Evolutionary conservation across 2,113 vertebrate species (phyloP).

Genomic region (Eira barbara): DNA sequence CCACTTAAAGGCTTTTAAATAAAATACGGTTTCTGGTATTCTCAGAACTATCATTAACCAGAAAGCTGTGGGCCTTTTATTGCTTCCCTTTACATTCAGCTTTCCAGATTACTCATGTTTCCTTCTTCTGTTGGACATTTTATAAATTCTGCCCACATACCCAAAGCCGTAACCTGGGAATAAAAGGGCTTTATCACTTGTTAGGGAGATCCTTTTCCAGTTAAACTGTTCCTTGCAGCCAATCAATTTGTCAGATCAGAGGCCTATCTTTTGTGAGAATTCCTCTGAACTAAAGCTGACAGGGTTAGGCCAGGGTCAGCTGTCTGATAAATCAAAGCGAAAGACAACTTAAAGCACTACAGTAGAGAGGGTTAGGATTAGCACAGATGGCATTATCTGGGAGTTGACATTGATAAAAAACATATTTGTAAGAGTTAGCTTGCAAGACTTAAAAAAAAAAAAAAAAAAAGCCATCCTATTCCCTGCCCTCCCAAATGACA

Average conservation of each 20-base stretch:
- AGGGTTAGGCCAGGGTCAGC: slow-evolving; percentile 72
- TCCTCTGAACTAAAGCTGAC: slow-evolving; percentile 77
- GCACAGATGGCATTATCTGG: slow-evolving; percentile 55
- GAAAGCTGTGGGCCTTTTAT: background rate
- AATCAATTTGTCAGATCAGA: slow-evolving; percentile 79
- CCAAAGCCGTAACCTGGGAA: background rate
- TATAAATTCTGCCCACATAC: background rate
- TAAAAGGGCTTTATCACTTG: slow-evolving; percentile 68
- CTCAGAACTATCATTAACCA: background rate
- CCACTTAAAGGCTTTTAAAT: slow-evolving; percentile 63
- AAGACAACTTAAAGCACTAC: slow-evolving; percentile 65
- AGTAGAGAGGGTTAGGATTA: slow-evolving; percentile 64
- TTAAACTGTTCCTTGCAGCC: slow-evolving; percentile 69
- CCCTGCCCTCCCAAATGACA: slow-evolving; percentile 51
- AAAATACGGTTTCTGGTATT: slow-evolving; percentile 28
- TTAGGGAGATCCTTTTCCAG: slow-evolving; percentile 61
- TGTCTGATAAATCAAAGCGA: slow-evolving; percentile 76
- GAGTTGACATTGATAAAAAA: slow-evolving; percentile 58
- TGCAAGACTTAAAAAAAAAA: background rate
- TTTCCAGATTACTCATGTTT: background rate
- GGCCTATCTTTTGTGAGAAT: slow-evolving; percentile 64
- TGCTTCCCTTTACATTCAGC: background rate
- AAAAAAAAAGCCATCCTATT: background rate
- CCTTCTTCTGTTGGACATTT: background rate
- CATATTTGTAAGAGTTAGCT: slow-evolving; percentile 40